These are phyloP conservation scores for Drosophila triauraria DNA, from an alignment of 1,140 invertebrate genomes.

Conservation along the genomic window DNA sequence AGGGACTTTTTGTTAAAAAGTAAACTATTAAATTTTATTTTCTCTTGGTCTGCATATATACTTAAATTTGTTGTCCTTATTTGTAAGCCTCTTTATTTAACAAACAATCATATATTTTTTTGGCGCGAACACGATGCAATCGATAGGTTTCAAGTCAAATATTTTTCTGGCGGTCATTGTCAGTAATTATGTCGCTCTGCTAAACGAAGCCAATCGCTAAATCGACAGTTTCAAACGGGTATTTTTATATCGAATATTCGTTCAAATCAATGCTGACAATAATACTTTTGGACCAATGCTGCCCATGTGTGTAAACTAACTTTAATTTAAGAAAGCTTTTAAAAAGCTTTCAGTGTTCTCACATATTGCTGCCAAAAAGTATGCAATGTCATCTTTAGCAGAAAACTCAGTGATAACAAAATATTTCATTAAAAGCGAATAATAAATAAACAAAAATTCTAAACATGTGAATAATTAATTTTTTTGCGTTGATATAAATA, in stretches of 20 bases:
- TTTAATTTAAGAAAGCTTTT: slow-evolving; percentile 4
- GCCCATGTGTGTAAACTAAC: background rate
- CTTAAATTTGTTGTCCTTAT: background rate
- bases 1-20: background rate
- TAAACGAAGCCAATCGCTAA: background rate
- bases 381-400: slow-evolving; percentile 26
- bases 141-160: no score
- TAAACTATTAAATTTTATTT: background rate
- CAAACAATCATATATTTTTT: no score
- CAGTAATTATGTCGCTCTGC: no score
- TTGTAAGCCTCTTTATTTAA: background rate
- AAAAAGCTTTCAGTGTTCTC: background rate
- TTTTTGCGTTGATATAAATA: background rate
- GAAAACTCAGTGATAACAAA: background rate
- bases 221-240: background rate
- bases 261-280: background rate
- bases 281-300: background rate
- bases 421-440: background rate
- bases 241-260: background rate
- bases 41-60: background rate
- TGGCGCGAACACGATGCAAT: no score
- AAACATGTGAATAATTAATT: background rate
- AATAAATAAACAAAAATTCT: background rate
- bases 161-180: no score
- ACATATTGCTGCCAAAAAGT: background rate